Conservation (phyloP, 1,140 invertebrate genomes). For the Hestina assimilis region DNA sequence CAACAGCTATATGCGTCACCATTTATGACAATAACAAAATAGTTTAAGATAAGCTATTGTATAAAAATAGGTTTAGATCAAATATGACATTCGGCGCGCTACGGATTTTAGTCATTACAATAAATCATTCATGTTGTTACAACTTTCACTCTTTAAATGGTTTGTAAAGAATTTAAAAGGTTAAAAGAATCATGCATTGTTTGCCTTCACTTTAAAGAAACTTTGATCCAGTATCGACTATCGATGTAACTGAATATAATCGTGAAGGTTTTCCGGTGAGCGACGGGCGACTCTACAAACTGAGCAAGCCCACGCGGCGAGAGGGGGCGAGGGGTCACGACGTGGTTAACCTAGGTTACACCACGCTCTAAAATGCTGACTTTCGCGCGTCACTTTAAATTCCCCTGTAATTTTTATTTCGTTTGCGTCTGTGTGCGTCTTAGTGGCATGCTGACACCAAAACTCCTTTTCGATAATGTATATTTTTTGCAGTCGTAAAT, state of each 20-base stretch:
- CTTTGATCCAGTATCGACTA: conserved; percentile 41
- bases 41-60: no score
- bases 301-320: conserved; percentile 32
- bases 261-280: conserved; percentile 67
- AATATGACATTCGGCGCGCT: no score
- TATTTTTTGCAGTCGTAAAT: no score
- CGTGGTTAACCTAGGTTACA: conserved; percentile 58
- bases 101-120: conserved; percentile 1
- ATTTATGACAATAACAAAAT: no score
- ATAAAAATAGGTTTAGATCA: no score
- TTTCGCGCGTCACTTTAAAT: conserved; percentile 31
- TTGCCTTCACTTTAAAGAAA: conserved; percentile 20
- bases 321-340: conserved; percentile 56
- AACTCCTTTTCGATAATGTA: conserved; percentile 2
- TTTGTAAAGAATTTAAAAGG: conserved; percentile 18
- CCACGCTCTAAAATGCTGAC: conserved; percentile 34
- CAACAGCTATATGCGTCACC: no score
- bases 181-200: conserved; percentile 23
- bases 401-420: conserved; percentile 15
- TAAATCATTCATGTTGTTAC: not conserved
- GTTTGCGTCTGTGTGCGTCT: not conserved
- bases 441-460: conserved; percentile 9
- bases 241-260: conserved; percentile 55
- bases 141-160: conserved; percentile 15
- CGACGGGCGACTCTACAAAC: conserved; percentile 35